Base-by-base conservation (phyloP, 1,140 invertebrate genomes). In the Diachasmimorpha longicaudata region DNA sequence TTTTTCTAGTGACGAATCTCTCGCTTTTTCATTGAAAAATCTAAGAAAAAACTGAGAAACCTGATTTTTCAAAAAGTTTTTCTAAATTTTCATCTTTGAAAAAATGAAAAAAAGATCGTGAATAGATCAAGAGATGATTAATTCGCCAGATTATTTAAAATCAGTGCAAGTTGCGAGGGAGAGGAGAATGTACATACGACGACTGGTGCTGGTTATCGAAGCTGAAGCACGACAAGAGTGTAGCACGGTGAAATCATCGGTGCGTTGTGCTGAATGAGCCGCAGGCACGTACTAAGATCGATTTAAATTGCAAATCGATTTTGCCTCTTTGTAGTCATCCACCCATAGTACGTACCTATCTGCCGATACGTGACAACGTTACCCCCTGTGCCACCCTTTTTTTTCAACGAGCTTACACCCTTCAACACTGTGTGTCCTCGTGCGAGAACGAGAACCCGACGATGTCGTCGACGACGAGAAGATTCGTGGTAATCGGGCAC, bases 231-330 rank as follows among this genome's bases (percentile, higher is more conserved):
- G 58, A 63, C 19, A 63, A 31, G 19, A 23, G 58, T 63, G 58
- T 63, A 63, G 23, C 23, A 6, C 80, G 82, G 81, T 81, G 81
- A 85, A 85, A 85, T 84, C 84, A 85, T 84, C 83, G 79, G 80
- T 73, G 79, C 80, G 82, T 81, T 78, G 81, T 84, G 79, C 80
- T 77, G 85, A 85, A 85, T 83, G 85, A 87, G 83, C 84, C 79
- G 83, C 82, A 85, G 82, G 83, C 85, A 87, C 85, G 84, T 87
- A 85, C 81, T 71, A 78, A 80, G 84, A 82, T 82, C 79, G 84
- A 88, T 88, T 88, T 88, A 85, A 88, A 88, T 88, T 88, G 86
- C 86, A 87, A 87, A 88, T 87, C 85, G 85, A 87, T 86, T 86
- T 86, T 84, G 84, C 82, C 85, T 86, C 85, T 88, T 88, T 87